These are phyloP conservation scores for Riparia riparia DNA, from an alignment of 2,113 vertebrate genomes.

Conservation along the genomic window DNA sequence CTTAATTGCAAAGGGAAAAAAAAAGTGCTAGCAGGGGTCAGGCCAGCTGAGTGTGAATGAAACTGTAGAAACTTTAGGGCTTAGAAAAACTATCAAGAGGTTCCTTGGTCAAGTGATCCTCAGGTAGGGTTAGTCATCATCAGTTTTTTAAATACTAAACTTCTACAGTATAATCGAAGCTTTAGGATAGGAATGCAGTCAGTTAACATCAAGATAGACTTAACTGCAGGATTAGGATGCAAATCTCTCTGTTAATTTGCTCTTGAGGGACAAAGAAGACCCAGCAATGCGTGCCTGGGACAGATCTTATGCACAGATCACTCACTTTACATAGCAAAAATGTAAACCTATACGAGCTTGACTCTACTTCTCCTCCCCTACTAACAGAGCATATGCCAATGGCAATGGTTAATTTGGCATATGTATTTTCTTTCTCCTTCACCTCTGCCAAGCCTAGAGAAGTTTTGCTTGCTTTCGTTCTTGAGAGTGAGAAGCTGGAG, in stretches of 20 bases:
- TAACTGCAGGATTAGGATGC: not conserved
- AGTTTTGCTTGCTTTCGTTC: not conserved
- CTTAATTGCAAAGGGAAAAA: not conserved
- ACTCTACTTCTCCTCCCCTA: not conserved
- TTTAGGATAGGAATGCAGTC: not conserved
- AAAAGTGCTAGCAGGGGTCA: not conserved
- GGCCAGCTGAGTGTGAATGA: not conserved
- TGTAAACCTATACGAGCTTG: not conserved
- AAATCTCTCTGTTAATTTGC: not conserved
- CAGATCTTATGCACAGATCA: not conserved
- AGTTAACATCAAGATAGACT: not conserved
- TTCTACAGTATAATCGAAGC: not conserved
- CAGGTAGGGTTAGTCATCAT: not conserved
- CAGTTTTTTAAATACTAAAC: not conserved
- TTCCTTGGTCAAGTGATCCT: not conserved
- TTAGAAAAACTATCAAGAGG: not conserved
- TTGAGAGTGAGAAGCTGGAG: not conserved
- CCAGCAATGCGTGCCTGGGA: not conserved
- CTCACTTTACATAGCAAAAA: not conserved
- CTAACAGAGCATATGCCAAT: not conserved
- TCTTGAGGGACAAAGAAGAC: not conserved
- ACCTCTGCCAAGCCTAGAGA: not conserved
- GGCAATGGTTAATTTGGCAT: not conserved
- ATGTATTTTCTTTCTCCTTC: not conserved
- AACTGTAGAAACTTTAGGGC: not conserved